A percentile compares a stretch with the other conserved stretches of the same genome.
Conservation (phyloP, 2,888 invertebrate species). For the Dorcus parallelipipedus region DNA sequence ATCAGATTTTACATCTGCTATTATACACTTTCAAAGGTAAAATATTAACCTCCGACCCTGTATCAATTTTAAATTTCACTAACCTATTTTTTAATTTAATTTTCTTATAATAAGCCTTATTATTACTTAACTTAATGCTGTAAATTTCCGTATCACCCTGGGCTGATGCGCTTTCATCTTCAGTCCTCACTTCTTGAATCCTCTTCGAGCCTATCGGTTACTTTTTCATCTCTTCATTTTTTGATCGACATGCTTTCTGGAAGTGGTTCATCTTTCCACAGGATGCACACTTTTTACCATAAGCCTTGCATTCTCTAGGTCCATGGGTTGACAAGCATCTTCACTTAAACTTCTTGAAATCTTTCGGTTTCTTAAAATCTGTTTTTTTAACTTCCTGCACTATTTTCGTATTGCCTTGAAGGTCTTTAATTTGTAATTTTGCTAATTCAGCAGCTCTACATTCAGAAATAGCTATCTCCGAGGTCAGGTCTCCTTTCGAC, state of each 20-base stretch:
- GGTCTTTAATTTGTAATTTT: not conserved
- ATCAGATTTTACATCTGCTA: not conserved
- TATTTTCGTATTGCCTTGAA: not conserved
- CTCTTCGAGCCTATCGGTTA: not conserved
- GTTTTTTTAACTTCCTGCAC: not conserved
- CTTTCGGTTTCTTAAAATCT: not conserved
- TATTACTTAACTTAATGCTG: not conserved
- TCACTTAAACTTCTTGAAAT: not conserved
- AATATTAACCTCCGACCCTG: not conserved
- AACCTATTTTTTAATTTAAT: conserved; percentile 3
- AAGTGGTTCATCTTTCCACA: no score
- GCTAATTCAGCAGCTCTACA: conserved; percentile 2
- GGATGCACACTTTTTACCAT: not conserved
- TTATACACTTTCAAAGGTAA: not conserved
- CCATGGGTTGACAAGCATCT: no score
- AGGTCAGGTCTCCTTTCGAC: conserved; percentile 34
- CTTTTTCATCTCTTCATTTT: not conserved
- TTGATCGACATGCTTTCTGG: no score
- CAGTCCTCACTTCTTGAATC: not conserved
- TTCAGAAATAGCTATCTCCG: not conserved
- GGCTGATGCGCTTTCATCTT: not conserved
- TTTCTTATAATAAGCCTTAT: no score
- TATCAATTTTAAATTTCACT: no score
- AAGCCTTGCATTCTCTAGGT: not conserved
- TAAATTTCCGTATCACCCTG: not conserved